A percentile compares a stretch with the other conserved stretches of the same genome.
These are phyloP conservation scores for Lasioglossum marginatum DNA, from an alignment of 2,888 invertebrate genomes.

Conservation along the genomic window DNA sequence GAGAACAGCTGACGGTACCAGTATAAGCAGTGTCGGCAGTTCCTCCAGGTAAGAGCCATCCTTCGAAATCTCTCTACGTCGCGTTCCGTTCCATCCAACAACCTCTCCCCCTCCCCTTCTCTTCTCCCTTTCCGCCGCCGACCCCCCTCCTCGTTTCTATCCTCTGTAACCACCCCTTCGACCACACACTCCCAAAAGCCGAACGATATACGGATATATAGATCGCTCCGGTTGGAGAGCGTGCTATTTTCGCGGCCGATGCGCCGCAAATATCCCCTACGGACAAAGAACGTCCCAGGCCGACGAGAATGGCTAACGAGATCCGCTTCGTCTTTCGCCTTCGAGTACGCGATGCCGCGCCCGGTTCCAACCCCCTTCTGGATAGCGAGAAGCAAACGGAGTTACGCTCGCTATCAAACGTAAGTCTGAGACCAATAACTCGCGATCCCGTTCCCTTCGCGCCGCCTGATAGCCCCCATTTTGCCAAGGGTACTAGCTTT, in stretches of 20 bases:
- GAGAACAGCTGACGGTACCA: constrained; percentile 91
- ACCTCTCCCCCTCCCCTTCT: not conserved
- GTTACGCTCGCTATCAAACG: constrained; percentile 12
- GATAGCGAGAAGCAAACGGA: constrained; percentile 3
- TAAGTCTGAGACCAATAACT: constrained; percentile 31
- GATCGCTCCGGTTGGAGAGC: constrained; percentile 24
- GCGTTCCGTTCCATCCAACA: constrained; percentile 33
- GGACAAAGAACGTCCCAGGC: constrained; percentile 12
- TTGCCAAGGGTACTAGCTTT: not conserved
- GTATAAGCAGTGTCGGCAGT: constrained; percentile 96
- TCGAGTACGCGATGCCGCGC: constrained; percentile 15
- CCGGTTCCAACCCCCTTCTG: not conserved
- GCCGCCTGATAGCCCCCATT: not conserved
- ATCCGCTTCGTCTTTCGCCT: constrained; percentile 26
- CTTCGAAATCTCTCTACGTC: constrained; percentile 54
- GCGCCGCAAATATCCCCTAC: constrained; percentile 21
- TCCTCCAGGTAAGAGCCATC: constrained; percentile 89
- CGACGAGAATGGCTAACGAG: constrained; percentile 35
- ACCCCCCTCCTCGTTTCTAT: not conserved
- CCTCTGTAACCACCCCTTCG: not conserved
- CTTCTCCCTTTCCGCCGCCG: not conserved
- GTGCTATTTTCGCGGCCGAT: constrained; percentile 45
- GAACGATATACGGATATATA: constrained; percentile 24
- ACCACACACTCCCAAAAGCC: not conserved
- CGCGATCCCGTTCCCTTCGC: not conserved